Base-by-base conservation (phyloP, 2,888 invertebrate genomes). In the Cartodere bifasciata region DNA sequence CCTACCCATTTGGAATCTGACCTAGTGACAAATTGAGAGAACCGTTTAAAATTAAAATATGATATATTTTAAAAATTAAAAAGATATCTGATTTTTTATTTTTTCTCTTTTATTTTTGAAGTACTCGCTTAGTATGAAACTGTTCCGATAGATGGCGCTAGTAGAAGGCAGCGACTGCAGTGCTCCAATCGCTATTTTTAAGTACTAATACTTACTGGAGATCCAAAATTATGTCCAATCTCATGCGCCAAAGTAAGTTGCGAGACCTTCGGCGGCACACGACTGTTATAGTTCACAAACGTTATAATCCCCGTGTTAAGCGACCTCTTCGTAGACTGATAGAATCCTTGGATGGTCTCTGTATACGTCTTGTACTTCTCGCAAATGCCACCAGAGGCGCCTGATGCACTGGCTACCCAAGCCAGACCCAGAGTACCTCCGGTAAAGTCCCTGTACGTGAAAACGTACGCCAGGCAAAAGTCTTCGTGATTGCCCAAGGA, bases 381-480 rank as follows among this genome's bases (percentile, higher is more conserved):
- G 62, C 98, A 98, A 47, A 98, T 94, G 29, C 98, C 98, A 29
- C 98, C 98, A 4, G 94, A 94, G 2, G 95, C 94, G 35, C 91
- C 97, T 35, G 87, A 87, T 0, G 94, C 91, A 39, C 92, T 90
- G 15, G 97, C 98, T 13, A 99, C 98, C 98, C 98, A 99, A 3
- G 98, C 98, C 26, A 99, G 66, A 13, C 98, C 98, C 23, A 98
- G 68, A 11, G 98, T 98, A 36, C 98, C 98, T 5, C 94, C 94
- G 12, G 91, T 91, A 58, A 98, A 98, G 62, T 98, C 97, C 50
- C 94, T 74, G 58, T 88, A 88, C 1, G 98, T 98, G 64, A 99
- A 95, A 38, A 98, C 91, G 59, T 97, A 99, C n/a, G 98, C 97
- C 40, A 99, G 72, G 57, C 98, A 99, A 65, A 97, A 99, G 60